Conservation (phyloP, 2,113 vertebrate genomes). For the Myanophis thanlyinensis region DNA sequence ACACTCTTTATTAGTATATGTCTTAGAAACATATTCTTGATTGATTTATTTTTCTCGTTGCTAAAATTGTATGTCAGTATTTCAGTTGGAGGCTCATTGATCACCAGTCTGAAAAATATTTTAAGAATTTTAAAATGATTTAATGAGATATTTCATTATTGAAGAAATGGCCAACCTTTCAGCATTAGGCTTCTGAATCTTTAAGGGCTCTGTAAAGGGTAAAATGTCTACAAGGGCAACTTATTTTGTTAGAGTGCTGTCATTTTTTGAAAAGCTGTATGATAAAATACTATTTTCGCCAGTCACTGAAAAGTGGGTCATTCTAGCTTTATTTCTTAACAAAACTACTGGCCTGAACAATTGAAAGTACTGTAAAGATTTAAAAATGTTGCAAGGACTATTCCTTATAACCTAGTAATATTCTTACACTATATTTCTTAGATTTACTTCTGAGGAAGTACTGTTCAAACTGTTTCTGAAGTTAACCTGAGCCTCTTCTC, state of each 20-base stretch:
- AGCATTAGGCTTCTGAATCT: neutral
- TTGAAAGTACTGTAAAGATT: neutral
- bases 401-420: neutral
- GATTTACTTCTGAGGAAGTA: neutral
- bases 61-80: neutral
- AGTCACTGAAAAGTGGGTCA: neutral
- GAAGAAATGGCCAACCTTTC: neutral
- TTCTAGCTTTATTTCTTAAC: neutral
- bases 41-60: neutral
- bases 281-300: neutral
- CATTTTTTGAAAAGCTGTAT: neutral
- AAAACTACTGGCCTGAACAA: neutral
- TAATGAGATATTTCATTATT: neutral
- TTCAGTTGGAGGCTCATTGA: neutral
- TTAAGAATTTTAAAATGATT: constrained; percentile 4
- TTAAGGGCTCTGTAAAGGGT: neutral
- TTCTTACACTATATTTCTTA: neutral
- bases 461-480: neutral
- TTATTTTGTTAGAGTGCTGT: neutral
- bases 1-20: neutral
- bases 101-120: neutral
- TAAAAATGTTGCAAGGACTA: neutral
- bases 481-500: neutral
- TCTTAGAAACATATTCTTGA: neutral
- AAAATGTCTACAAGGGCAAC: neutral